Conservation (phyloP, 2,888 invertebrate species). For the Drosophila sordidula region DNA sequence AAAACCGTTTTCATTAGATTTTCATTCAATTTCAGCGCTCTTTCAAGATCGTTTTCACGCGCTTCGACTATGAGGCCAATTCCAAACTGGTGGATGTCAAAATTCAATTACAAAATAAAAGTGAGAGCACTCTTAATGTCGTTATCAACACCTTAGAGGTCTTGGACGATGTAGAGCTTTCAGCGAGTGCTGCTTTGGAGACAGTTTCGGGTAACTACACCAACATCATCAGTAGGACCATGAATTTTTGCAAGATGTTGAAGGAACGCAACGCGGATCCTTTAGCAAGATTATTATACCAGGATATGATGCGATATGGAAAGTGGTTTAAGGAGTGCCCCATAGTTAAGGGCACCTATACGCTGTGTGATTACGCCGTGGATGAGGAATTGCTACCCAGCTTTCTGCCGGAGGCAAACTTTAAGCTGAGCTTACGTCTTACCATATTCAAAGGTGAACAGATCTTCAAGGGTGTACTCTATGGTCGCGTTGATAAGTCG, state of each 20-base stretch:
- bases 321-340: constrained; percentile 78
- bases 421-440: constrained; percentile 56
- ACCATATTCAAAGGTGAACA: constrained; percentile 38
- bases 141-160: constrained; percentile 63
- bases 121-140: constrained; percentile 58
- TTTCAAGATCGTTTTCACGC: constrained; percentile 76
- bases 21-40: constrained; percentile 65
- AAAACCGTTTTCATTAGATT: not conserved
- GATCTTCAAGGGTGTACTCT: constrained; percentile 67
- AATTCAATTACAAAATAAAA: constrained; percentile 69
- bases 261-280: constrained; percentile 72
- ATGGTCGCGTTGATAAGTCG: constrained; percentile 81
- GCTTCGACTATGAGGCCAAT: constrained; percentile 68
- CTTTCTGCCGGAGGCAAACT: constrained; percentile 78
- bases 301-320: constrained; percentile 76
- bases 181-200: constrained; percentile 64
- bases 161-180: constrained; percentile 70
- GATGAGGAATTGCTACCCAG: constrained; percentile 82
- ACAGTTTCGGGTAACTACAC: constrained; percentile 68
- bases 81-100: constrained; percentile 66
- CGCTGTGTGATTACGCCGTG: constrained; percentile 69
- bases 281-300: constrained; percentile 65
- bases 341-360: constrained; percentile 71
- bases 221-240: constrained; percentile 55
- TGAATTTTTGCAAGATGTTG: constrained; percentile 79